Conservation (phyloP, 2,113 vertebrate genomes). For the Sciurus niger region DNA sequence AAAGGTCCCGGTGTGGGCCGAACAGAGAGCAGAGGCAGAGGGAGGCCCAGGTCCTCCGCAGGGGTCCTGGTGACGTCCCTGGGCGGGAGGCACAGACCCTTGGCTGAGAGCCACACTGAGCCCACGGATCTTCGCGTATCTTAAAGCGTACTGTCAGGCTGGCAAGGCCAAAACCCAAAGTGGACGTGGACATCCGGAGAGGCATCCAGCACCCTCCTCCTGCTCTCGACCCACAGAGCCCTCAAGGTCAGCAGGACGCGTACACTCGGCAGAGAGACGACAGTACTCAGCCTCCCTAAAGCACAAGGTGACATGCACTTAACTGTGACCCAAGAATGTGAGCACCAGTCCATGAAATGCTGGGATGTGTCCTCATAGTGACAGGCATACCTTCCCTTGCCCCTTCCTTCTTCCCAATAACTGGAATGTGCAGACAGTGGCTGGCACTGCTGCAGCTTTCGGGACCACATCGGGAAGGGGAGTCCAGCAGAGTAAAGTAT, state of each 20-base stretch:
- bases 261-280: neutral
- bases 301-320: neutral
- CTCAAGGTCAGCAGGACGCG: neutral
- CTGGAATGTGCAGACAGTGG: neutral
- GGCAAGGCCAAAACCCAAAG: neutral
- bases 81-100: rapidly evolving
- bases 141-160: neutral
- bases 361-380: neutral
- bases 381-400: neutral
- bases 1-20: no score
- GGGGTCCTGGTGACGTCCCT: neutral
- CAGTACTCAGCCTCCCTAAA: neutral
- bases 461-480: neutral
- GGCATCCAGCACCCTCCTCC: neutral
- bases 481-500: no score
- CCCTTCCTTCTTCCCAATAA: neutral
- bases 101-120: rapidly evolving
- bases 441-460: neutral
- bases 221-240: neutral
- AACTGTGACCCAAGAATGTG: neutral
- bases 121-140: neutral
- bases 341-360: neutral
- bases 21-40: neutral
- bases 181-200: neutral
- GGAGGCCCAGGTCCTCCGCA: no score